These are phyloP conservation scores for Halichoeres trimaculatus DNA, from an alignment of 2,113 vertebrate species.

Conservation along the genomic window DNA sequence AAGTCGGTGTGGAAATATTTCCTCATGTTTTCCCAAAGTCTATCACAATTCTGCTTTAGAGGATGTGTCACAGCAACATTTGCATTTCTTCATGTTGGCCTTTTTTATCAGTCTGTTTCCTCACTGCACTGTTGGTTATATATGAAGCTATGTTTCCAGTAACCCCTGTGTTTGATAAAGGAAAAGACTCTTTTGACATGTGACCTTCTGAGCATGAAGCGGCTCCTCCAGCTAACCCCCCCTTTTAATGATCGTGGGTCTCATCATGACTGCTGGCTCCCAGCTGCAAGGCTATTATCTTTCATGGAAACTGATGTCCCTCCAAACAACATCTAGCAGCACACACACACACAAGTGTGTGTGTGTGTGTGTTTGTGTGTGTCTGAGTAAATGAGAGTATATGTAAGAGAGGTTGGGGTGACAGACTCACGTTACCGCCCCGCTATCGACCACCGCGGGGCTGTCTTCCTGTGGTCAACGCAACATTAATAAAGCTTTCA, in stretches of 20 bases:
- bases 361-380: not conserved
- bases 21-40: no score
- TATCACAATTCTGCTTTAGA: no score
- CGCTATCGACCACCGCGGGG: conserved; percentile 33
- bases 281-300: conserved; percentile 62
- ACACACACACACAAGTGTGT: conserved; percentile 6
- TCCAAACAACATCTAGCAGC: conserved; percentile 55
- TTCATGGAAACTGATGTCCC: conserved; percentile 58
- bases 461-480: conserved; percentile 25
- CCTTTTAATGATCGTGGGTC: conserved; percentile 46
- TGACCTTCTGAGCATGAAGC: conserved; percentile 47
- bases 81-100: no score
- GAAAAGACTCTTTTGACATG: not conserved
- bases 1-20: no score
- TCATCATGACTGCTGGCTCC: conserved; percentile 52
- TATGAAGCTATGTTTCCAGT: no score
- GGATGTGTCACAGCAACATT: no score
- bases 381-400: conserved; percentile 21
- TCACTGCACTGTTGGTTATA: no score
- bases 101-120: no score
- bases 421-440: conserved; percentile 45
- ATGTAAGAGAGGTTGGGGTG: conserved; percentile 37
- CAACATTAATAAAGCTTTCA: conserved; percentile 58
- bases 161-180: no score
- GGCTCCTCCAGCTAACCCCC: conserved; percentile 29